phyloP scores from a whole-genome alignment of 2,888 invertebrate species.

The Erebia aethiops region DNA sequence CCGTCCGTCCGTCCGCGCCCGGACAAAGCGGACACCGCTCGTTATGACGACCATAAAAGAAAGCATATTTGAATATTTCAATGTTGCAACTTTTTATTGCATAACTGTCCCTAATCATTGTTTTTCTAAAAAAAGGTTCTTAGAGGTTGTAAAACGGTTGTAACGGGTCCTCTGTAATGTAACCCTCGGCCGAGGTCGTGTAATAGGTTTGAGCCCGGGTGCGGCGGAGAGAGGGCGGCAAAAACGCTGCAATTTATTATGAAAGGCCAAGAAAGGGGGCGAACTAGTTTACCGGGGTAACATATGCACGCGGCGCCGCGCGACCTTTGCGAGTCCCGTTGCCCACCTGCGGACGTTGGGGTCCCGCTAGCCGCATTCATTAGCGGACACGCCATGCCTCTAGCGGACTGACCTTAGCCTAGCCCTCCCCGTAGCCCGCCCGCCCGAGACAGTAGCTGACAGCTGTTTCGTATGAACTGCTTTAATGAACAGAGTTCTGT shows the following conservation, averaged over 20 bases:
- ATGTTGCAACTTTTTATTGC: slow-evolving; percentile 13
- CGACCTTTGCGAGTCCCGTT: slow-evolving; percentile 74
- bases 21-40: slow-evolving; percentile 20
- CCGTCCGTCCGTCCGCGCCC: not conserved
- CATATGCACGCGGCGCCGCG: slow-evolving; percentile 41
- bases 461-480: too few relatives aligned
- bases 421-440: not conserved
- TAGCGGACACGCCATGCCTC: too few relatives aligned
- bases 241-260: slow-evolving; percentile 31
- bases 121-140: not conserved
- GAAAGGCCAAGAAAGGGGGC: slow-evolving; percentile 26
- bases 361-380: slow-evolving; percentile 56
- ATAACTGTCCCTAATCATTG: not conserved
- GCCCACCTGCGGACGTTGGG: slow-evolving; percentile 65
- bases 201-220: slow-evolving; percentile 13
- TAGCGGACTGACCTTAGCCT: not conserved
- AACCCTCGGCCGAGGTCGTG: slow-evolving; percentile 12
- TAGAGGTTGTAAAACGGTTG: not conserved
- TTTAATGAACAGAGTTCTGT: too few relatives aligned
- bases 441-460: not conserved
- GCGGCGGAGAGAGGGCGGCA: slow-evolving; percentile 17
- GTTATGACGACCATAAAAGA: slow-evolving; percentile 43
- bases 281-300: slow-evolving; percentile 42
- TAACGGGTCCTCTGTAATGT: slow-evolving; percentile 8
- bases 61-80: slow-evolving; percentile 44